These are phyloP conservation scores for Protophormia terraenovae DNA, from an alignment of 2,888 invertebrate genomes.

Conservation along the genomic window DNA sequence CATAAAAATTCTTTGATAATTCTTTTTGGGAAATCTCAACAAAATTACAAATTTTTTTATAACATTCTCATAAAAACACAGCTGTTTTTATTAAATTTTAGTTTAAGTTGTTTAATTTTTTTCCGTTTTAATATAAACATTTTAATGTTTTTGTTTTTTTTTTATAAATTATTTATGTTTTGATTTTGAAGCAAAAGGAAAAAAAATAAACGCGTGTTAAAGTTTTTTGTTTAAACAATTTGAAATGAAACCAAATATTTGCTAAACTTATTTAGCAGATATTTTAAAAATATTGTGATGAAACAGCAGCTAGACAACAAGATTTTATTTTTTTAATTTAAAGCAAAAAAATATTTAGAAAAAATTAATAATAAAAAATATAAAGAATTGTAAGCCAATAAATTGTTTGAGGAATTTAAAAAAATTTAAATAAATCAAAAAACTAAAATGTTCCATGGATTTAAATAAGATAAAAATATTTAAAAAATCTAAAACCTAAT, in stretches of 20 bases:
- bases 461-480: too few species aligned
- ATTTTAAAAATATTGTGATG: conserved; percentile 16
- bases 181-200: neutral
- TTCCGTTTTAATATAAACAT: neutral
- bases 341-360: neutral
- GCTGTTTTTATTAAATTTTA: neutral
- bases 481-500: too few species aligned
- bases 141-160: neutral
- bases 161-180: conserved; percentile 1
- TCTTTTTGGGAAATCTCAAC: too few species aligned
- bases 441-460: too few species aligned
- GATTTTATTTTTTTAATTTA: neutral
- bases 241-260: conserved; percentile 19
- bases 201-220: neutral
- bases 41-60: neutral
- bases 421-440: neutral
- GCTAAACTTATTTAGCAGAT: conserved; percentile 18
- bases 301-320: neutral
- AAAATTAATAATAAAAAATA: neutral
- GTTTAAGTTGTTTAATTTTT: neutral
- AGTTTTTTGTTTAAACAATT: conserved; percentile 8
- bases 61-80: neutral
- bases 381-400: too few species aligned
- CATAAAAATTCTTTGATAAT: neutral
- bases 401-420: too few species aligned